Base-by-base conservation (phyloP, 35 echinoderm and acorn worm genomes). In the Stichopus chloronotus region DNA sequence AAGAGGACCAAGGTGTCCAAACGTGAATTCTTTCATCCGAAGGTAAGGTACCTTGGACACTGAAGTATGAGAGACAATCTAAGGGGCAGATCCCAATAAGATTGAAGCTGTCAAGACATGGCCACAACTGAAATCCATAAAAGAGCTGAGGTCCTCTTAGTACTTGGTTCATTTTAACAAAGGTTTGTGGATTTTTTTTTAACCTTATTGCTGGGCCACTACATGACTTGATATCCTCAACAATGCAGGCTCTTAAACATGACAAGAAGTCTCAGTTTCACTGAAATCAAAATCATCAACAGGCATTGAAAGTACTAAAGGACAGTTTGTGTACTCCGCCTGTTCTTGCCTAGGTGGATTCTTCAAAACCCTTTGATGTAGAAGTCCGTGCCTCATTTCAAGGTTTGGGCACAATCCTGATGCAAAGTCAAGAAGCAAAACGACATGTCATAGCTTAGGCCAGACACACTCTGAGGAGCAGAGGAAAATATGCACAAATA, bases 401-500 rank as follows among this genome's bases (percentile, higher is more conserved):
- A 54, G 81, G 92, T 17, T 52, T 93, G 22, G 92, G 92, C 9
- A 68, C 81, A 19, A 82, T 93, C 19, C 16, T 93, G 7, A 76
- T 8, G n/a, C 92, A 87, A 87, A 17, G 17, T 4, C 81, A 93
- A 20, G 16, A 87, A 5, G 83, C 52, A 52, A 78, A 19, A 52
- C 53, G 81, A 63, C 8, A 12, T 23, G 63, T 86, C 14, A 93
- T 86, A 25, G 25, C 59, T 0, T 76, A 87, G 72, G 92, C 60
- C 53, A 93, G 92, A 25, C 59, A 93, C 61, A 5, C 63, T 93
- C 13, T 7, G 83, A 21, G 81, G 81, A 76, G 59, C 92, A 5
- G 81, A 93, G 55, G 19, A 24, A 16, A 87, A 86, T 30, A 93
- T 93, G 92, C 63, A 93, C 9, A 87, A 56, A 13, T 93, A 93